phyloP scores from a whole-genome alignment of 2,113 vertebrate genomes.

The Procapra przewalskii region DNA sequence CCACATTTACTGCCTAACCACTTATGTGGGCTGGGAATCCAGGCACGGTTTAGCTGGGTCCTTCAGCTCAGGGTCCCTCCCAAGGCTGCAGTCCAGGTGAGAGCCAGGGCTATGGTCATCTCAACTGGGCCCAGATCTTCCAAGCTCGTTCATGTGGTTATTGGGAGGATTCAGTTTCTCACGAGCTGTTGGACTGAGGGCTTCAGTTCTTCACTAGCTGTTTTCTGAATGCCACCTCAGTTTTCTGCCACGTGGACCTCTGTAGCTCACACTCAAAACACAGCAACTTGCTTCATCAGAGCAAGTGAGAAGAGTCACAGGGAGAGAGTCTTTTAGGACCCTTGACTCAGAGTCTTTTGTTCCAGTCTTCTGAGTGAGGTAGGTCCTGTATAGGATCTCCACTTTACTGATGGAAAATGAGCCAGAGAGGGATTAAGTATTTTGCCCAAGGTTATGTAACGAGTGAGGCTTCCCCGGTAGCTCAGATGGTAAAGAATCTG shows the following conservation, averaged over 20 bases:
- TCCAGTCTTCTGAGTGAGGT: neutral
- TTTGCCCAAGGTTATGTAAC: no score
- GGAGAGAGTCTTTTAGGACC: rapidly evolving
- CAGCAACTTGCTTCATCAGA: no score
- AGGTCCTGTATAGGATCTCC: neutral
- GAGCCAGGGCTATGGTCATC: neutral
- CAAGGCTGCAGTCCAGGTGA: neutral
- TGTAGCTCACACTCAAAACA: rapidly evolving
- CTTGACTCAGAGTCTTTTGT: neutral
- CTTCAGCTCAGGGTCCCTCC: neutral
- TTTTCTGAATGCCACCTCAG: neutral
- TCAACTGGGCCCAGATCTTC: neutral
- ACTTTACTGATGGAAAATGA: neutral
- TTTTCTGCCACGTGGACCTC: neutral
- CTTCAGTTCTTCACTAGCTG: neutral
- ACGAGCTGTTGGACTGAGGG: neutral
- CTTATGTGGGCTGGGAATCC: neutral
- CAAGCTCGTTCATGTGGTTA: neutral
- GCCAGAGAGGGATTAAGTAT: neutral
- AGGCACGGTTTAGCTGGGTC: neutral
- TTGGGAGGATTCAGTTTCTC: neutral
- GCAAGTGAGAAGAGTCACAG: neutral
- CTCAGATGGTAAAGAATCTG: neutral
- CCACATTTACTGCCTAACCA: neutral
- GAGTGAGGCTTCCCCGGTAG: neutral